Base-by-base conservation (phyloP, 2,888 invertebrate species). In the Sepiola atlantica region DNA sequence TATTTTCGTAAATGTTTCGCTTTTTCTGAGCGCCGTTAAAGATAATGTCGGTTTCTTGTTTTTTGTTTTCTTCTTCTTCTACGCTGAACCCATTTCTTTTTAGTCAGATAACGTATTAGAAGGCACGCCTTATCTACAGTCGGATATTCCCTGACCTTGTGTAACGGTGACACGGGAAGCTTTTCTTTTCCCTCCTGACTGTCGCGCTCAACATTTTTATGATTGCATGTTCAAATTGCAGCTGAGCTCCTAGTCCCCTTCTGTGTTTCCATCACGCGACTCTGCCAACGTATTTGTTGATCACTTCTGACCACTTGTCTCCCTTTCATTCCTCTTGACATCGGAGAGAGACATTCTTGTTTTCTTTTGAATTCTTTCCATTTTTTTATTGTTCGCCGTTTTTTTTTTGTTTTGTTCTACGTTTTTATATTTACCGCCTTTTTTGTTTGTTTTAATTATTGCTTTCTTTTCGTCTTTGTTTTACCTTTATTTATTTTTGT, bases 71-170 rank as follows among this genome's bases (percentile, higher is more conserved):
- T 77, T 77, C n/a, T 45, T 45, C 45, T n/a, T 45, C n/a, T 10
- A n/a, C n/a, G 3, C n/a, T 77, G 18, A 77, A n/a, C 77, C n/a
- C 12, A 4, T n/a, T 77, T 4, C n/a, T 8, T 45, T 32, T 77
- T n/a, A 77, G 77, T 77, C 16, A 14, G 77, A 77, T 77, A 77
- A 77, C n/a, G n/a, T 77, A 77, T 77, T 77, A 77, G n/a, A n/a
- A n/a, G 32, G n/a, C 77, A 77, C 14, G n/a, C 77, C 32, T 77
- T n/a, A 77, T 77, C 77, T 77, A 77, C n/a, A 32, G 16, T n/a
- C n/a, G n/a, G 77, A 77, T 77, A 77, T 77, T 77, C n/a, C 77
- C n/a, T 77, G 77, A 77, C 77, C 77, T 77, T 77, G 77, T n/a
- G 16, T 77, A 77, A 77, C n/a, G 77, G 77, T 77, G 77, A 28